Evolutionary conservation across 2,113 vertebrate genomes (phyloP).

Genomic region (Eretmochelys imbricata): DNA sequence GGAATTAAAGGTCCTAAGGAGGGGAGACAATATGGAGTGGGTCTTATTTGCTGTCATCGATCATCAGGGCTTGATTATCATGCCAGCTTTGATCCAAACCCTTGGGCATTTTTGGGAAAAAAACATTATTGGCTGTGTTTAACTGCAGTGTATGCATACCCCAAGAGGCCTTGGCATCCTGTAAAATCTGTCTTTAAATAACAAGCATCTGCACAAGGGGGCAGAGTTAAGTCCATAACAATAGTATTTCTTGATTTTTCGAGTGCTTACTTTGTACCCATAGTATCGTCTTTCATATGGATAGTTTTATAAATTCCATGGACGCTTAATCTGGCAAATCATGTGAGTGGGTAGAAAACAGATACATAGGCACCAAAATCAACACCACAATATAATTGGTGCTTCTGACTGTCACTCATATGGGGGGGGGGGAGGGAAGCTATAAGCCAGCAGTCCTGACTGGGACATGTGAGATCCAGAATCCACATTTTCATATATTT

Average conservation of each 20-base stretch:
- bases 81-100: neutral
- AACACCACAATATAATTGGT: neutral
- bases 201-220: neutral
- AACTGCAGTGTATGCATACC: neutral
- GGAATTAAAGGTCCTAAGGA: neutral
- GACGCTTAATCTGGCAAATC: neutral
- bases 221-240: neutral
- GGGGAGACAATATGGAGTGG: neutral
- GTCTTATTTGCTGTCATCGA: neutral
- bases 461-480: neutral
- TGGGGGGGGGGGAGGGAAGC: accelerated
- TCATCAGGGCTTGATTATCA: neutral
- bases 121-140: neutral
- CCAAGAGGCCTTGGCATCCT: neutral
- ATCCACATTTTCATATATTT: neutral
- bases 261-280: neutral
- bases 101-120: neutral
- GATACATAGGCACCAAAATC: neutral
- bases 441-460: neutral
- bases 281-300: neutral
- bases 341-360: neutral
- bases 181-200: neutral
- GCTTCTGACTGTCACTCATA: neutral
- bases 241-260: neutral
- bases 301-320: neutral